phyloP scores from a whole-genome alignment of 2,797 vertebrate species.

The Xiphorhynchus erythropygius region DNA sequence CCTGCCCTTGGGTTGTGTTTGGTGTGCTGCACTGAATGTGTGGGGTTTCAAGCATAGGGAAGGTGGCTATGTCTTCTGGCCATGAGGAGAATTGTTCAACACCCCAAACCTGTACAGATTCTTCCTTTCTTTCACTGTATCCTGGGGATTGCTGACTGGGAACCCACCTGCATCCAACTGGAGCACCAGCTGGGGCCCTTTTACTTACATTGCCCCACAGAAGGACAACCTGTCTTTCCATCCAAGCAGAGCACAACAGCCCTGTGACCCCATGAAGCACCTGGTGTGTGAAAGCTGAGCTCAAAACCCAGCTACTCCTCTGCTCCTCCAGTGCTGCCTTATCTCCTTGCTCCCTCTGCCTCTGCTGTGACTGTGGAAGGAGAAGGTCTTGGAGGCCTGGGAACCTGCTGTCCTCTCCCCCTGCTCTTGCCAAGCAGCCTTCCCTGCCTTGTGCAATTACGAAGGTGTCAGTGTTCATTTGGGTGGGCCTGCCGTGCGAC shows the following conservation, averaged over 20 bases:
- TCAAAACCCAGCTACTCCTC: neutral
- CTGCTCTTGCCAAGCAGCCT: neutral
- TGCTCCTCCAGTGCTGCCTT: neutral
- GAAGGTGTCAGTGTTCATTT: neutral
- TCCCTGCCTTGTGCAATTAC: neutral
- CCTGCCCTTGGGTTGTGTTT: neutral
- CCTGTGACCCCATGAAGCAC: accelerated
- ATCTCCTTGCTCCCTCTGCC: neutral
- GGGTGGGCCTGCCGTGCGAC: accelerated
- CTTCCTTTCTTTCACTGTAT: neutral
- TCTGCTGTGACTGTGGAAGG: neutral
- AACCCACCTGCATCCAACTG: neutral
- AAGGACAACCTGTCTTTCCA: neutral
- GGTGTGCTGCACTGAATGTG: neutral
- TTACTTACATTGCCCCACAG: accelerated
- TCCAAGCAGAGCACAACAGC: neutral
- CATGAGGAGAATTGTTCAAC: neutral
- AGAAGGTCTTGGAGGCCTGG: neutral
- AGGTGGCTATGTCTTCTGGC: neutral
- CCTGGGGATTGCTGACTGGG: neutral
- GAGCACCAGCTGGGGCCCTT: neutral
- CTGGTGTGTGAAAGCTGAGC: neutral
- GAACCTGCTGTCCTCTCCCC: accelerated
- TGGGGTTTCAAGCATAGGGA: accelerated
- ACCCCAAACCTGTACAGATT: neutral